Conservation (phyloP, 2,797 vertebrate species). For the Eurystomus glaucurus region DNA sequence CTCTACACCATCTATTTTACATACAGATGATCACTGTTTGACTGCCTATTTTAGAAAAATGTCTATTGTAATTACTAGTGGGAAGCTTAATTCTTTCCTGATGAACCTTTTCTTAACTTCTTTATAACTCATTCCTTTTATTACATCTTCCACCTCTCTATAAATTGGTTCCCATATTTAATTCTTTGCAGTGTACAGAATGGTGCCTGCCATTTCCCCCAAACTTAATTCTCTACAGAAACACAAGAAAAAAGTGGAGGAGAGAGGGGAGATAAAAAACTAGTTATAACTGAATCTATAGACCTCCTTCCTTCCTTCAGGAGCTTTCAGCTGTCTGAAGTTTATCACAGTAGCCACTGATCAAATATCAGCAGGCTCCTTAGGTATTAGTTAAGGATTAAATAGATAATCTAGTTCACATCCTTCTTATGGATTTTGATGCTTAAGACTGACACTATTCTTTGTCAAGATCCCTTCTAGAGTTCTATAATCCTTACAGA, state of each 20-base stretch:
- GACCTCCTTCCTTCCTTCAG: not conserved
- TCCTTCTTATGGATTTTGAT: not conserved
- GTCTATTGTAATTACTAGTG: rapidly evolving
- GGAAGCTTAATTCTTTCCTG: not conserved
- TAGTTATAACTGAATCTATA: not conserved
- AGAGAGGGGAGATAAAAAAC: not conserved
- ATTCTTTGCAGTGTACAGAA: not conserved
- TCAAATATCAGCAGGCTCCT: not conserved
- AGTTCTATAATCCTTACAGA: not conserved
- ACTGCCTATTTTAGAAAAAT: not conserved
- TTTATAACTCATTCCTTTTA: not conserved
- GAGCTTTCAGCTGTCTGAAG: not conserved
- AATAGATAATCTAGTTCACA: not conserved
- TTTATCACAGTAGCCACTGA: not conserved
- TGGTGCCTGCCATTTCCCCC: not conserved
- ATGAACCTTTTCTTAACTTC: not conserved
- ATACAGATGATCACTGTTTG: not conserved
- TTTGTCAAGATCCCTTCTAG: not conserved
- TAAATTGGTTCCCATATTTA: not conserved
- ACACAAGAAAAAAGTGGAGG: not conserved
- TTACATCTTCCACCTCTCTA: rapidly evolving
- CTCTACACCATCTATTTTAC: not conserved
- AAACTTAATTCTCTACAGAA: not conserved
- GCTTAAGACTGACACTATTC: not conserved
- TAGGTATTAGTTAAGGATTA: not conserved